A percentile compares a stretch with the other conserved stretches of the same genome.
Evolutionary conservation across 2,888 invertebrate genomes (phyloP).

Genomic region (Luffia ferchaultella): DNA sequence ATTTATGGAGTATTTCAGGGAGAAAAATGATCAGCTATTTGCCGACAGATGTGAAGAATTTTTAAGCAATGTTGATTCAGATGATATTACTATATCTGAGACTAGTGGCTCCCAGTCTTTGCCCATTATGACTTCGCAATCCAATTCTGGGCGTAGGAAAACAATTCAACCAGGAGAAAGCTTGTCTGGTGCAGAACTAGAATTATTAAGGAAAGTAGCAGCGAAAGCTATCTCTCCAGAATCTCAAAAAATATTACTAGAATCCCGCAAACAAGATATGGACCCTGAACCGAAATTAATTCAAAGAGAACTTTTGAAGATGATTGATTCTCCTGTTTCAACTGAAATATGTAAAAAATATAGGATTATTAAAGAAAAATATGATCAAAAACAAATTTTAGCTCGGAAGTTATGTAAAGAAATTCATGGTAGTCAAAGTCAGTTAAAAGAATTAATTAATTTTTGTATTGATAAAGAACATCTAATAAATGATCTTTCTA

Average conservation of each 20-base stretch:
- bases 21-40: slow-evolving; percentile 74
- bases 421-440: slow-evolving; percentile 71
- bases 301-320: slow-evolving; percentile 57
- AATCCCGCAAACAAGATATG: slow-evolving; percentile 62
- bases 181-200: slow-evolving; percentile 66
- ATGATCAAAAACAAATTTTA: slow-evolving; percentile 53
- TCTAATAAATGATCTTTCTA: slow-evolving; percentile 72
- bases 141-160: slow-evolving; percentile 56
- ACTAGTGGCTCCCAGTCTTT: slow-evolving; percentile 56
- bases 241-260: slow-evolving; percentile 61
- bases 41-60: slow-evolving; percentile 69
- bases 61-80: slow-evolving; percentile 58
- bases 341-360: slow-evolving; percentile 59
- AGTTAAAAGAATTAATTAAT: slow-evolving; percentile 76
- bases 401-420: slow-evolving; percentile 62
- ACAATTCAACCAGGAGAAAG: slow-evolving; percentile 71
- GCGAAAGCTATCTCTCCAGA: slow-evolving; percentile 60
- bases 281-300: slow-evolving; percentile 64
- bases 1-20: slow-evolving; percentile 75
- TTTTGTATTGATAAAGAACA: slow-evolving; percentile 73
- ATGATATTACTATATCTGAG: slow-evolving; percentile 60
- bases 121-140: slow-evolving; percentile 55
- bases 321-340: slow-evolving; percentile 58
- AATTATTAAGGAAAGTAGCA: slow-evolving; percentile 67
- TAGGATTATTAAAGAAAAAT: slow-evolving; percentile 61